Evolutionary conservation across 2,113 vertebrate genomes (phyloP), one percentile per base, ranked within the genome.

Genomic region (Eubucco bourcierii): DNA sequence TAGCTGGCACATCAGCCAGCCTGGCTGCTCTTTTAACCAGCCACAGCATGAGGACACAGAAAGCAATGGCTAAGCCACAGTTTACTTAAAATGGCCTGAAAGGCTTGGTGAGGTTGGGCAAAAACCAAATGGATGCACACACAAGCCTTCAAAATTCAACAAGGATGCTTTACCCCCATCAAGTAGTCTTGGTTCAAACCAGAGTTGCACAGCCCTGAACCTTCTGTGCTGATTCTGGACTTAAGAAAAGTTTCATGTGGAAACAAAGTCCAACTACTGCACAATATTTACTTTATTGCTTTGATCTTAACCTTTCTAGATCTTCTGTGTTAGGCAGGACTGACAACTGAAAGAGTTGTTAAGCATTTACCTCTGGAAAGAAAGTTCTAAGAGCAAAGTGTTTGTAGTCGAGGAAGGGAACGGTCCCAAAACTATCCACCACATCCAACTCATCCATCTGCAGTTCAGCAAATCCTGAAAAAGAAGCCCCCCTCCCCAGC

Each of bases 341-440:
- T 95, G 89, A 95, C 80, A 94, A 82, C 80, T 87, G 79, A 90
- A 91, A 84, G 66, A 95, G 68, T 68, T 95, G 50, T 84, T 68
- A 95, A 58, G 78, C 41, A 90, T 87, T 97, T 98, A 99, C 99
- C 98, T 99, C 98, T 25, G 99, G 99, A 94, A 99, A 99, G 95
- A 99, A 99, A 94, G 98, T 99, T 96, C 98, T 98, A 95, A 98
- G 97, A 94, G 99, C 99, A 97, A 99, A 99, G 96, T 99, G 99
- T 89, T 99, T 99, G 97, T 99, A 99, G 98, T 99, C 99, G 94
- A 99, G 98, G 96, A 99, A 99, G 29, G 99, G 99, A 97, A 99
- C 98, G 0, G 98, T 98, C 90, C 98, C 98, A 81, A 98, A 98
- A 87, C 98, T 99, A 97, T 99, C 98, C 90, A 99, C 97, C 94